Evolutionary conservation across 2,888 invertebrate species (phyloP).

Genomic region (Agrenia bidenticulata): DNA sequence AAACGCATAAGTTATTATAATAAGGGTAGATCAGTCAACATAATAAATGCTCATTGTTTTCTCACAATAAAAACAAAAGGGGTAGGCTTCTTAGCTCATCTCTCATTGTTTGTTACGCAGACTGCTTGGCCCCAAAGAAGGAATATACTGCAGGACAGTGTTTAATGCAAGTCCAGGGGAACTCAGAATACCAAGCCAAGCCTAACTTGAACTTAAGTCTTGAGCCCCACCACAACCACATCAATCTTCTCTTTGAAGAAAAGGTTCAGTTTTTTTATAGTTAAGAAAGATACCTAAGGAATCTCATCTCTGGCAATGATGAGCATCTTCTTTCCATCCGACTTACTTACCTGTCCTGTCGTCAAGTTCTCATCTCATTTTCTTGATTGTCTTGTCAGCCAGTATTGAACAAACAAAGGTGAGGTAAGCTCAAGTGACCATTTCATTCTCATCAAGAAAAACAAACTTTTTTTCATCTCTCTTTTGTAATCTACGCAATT

Average conservation of each 20-base stretch:
- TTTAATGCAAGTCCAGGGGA: background rate
- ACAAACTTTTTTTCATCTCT: too few relatives aligned
- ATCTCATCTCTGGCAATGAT: slow-evolving; percentile 11
- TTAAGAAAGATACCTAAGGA: slow-evolving; percentile 6
- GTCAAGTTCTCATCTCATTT: slow-evolving; percentile 7
- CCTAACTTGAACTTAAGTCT: background rate
- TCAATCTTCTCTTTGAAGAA: slow-evolving; percentile 12
- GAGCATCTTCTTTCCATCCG: slow-evolving; percentile 6
- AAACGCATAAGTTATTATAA: too few relatives aligned
- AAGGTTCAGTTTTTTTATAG: slow-evolving; percentile 15
- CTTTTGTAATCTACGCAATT: too few relatives aligned
- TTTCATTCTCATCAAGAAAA: too few relatives aligned
- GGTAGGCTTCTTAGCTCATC: background rate
- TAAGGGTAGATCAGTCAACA: too few relatives aligned
- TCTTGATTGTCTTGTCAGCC: slow-evolving; percentile 12
- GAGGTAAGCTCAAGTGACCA: too few relatives aligned
- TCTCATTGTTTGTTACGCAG: background rate
- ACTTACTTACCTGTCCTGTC: slow-evolving; percentile 3
- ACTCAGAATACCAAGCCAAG: slow-evolving; percentile 3
- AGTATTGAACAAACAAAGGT: too few relatives aligned
- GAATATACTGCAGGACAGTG: too few relatives aligned
- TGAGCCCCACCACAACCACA: background rate
- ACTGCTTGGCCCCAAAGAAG: slow-evolving; percentile 12
- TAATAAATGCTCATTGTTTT: background rate
- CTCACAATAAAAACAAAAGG: slow-evolving; percentile 5